A percentile compares a stretch with the other conserved stretches of the same genome.
Conservation (phyloP, 2,888 invertebrate genomes). For the Epirrhoe tristata region DNA sequence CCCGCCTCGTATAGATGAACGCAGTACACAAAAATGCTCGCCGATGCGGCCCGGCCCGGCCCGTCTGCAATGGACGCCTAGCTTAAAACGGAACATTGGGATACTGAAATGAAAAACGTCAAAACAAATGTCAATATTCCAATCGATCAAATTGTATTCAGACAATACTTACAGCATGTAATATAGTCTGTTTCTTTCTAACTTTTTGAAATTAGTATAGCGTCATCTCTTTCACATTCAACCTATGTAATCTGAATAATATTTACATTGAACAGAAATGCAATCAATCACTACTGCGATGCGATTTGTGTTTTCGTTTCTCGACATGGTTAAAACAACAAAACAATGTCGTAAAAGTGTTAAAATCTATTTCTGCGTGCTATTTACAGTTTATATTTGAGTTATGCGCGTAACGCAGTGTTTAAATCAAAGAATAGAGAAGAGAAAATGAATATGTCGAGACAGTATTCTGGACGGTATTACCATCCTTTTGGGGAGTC, state of each 20-base stretch:
- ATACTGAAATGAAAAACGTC: neutral
- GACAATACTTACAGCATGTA: constrained; percentile 20
- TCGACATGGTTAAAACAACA: constrained; percentile 39
- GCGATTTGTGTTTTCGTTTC: constrained; percentile 39
- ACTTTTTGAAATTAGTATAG: neutral
- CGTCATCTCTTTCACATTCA: constrained; percentile 24
- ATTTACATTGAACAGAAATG: constrained; percentile 16
- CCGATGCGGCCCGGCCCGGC: too few relatives aligned
- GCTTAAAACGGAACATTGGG: constrained; percentile 14
- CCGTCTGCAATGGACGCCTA: too few relatives aligned
- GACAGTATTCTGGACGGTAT: constrained; percentile 8
- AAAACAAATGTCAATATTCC: constrained; percentile 16
- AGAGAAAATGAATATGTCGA: constrained; percentile 30
- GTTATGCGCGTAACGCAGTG: constrained; percentile 22
- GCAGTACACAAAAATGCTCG: too few relatives aligned
- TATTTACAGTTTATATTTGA: constrained; percentile 22
- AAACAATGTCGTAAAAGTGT: constrained; percentile 33
- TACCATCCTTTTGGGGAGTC: constrained; percentile 11
- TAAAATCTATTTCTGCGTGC: constrained; percentile 14
- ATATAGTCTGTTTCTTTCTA: constrained; percentile 9
- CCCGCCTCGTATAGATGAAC: too few relatives aligned
- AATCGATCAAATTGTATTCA: neutral
- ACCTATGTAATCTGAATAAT: neutral
- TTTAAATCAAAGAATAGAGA: neutral
- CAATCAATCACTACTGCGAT: constrained; percentile 37